These are phyloP conservation scores for Agrenia bidenticulata DNA, from an alignment of 2,888 invertebrate species.

Conservation along the genomic window DNA sequence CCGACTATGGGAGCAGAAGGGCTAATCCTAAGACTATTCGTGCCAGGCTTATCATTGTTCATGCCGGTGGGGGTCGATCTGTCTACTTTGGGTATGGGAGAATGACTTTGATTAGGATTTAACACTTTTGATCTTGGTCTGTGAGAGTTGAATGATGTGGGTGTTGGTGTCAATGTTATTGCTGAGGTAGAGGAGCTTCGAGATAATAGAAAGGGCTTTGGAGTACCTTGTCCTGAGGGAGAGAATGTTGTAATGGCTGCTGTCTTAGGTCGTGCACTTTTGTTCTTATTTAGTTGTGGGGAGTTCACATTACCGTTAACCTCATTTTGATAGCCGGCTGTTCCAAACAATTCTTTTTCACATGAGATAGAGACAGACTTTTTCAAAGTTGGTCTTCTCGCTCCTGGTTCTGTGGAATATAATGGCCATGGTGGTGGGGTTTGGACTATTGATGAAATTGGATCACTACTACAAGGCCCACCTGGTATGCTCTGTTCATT, in stretches of 20 bases:
- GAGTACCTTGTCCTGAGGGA: neutral
- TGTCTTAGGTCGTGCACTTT: slow-evolving; percentile 38
- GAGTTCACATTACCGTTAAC: slow-evolving; percentile 33
- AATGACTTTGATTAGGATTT: neutral
- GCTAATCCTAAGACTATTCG: too few relatives aligned
- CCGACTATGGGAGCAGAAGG: too few relatives aligned
- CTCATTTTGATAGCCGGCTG: slow-evolving; percentile 38
- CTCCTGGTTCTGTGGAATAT: neutral
- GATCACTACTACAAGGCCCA: neutral
- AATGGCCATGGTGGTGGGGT: neutral
- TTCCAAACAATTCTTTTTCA: slow-evolving; percentile 43
- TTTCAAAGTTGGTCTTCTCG: slow-evolving; percentile 29
- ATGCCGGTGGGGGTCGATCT: slow-evolving; percentile 10
- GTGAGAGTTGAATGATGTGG: neutral
- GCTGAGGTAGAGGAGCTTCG: neutral
- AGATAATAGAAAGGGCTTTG: neutral
- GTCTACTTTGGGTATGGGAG: slow-evolving; percentile 11
- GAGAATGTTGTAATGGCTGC: slow-evolving; percentile 17
- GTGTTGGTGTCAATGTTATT: neutral
- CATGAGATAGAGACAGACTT: slow-evolving; percentile 50
- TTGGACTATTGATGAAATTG: too few relatives aligned
- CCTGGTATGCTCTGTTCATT: neutral
- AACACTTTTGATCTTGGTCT: neutral
- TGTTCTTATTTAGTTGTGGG: slow-evolving; percentile 21
- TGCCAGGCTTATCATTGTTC: too few relatives aligned